A percentile compares a stretch with the other conserved stretches of the same genome.
Conservation (phyloP, 2,888 invertebrate species). For the Lasioglossum zephyrum region DNA sequence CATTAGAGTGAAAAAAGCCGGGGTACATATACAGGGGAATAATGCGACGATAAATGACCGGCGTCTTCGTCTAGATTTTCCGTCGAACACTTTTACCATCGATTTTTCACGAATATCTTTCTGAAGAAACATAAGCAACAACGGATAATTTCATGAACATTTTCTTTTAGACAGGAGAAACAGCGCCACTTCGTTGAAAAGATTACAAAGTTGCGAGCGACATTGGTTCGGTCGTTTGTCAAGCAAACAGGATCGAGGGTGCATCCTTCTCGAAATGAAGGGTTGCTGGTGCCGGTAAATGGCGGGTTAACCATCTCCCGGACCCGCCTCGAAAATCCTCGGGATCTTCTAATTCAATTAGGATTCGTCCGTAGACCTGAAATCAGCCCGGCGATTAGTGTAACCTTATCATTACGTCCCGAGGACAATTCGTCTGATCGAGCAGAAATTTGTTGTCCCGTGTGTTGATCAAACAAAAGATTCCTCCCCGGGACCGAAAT, state of each 20-base stretch:
- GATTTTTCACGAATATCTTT: not conserved
- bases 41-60: constrained; percentile 62
- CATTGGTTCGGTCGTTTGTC: constrained; percentile 60
- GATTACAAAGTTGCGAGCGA: not conserved
- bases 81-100: not conserved
- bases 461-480: not conserved
- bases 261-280: constrained; percentile 61
- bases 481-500: not conserved
- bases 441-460: not conserved
- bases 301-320: constrained; percentile 66
- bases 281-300: constrained; percentile 65
- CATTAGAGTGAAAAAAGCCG: constrained; percentile 65
- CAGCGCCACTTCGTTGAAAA: not conserved
- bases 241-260: constrained; percentile 62
- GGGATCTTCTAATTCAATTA: constrained; percentile 74
- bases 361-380: constrained; percentile 47
- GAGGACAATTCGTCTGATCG: not conserved
- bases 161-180: not conserved
- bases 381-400: constrained; percentile 61
- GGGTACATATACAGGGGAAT: constrained; percentile 46
- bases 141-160: not conserved
- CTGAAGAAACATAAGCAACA: not conserved
- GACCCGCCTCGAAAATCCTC: constrained; percentile 64
- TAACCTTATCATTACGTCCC: constrained; percentile 37
- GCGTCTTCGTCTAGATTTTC: constrained; percentile 34